These are phyloP conservation scores for Polymixis flavicincta DNA, from an alignment of 2,888 invertebrate genomes.

Conservation along the genomic window DNA sequence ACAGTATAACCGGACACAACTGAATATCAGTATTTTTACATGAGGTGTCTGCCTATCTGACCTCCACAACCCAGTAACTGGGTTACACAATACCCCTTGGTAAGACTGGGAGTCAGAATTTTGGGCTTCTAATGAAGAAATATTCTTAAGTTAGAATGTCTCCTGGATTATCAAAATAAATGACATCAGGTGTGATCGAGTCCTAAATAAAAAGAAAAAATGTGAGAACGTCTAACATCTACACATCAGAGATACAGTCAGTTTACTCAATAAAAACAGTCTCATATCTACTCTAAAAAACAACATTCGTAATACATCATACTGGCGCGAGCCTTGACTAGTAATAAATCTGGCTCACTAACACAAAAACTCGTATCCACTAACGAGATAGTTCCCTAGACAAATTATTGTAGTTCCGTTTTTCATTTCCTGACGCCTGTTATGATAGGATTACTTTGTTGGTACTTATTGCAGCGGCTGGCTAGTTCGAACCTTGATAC, in stretches of 20 bases:
- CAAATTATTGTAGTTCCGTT: conserved; percentile 54
- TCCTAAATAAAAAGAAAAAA: background rate
- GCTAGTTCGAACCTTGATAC: conserved; percentile 33
- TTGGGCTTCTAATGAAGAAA: background rate
- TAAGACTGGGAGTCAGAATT: background rate
- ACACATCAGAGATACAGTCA: background rate
- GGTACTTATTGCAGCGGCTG: conserved; percentile 41
- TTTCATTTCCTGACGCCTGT: conserved; percentile 38
- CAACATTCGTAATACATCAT: conserved; percentile 36
- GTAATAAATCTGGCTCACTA: conserved; percentile 56
- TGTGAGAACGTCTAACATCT: background rate
- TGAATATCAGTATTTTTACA: no score
- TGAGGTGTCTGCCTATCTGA: no score
- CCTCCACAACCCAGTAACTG: no score
- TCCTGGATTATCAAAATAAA: background rate
- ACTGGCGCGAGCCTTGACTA: conserved; percentile 17
- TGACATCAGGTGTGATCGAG: background rate
- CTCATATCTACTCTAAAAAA: conserved; percentile 13
- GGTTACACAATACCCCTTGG: no score
- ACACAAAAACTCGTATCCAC: conserved; percentile 39
- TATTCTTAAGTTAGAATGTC: background rate
- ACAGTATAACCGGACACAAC: no score
- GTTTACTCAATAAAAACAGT: background rate
- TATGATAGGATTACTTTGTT: conserved; percentile 52
- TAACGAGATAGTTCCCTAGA: conserved; percentile 61